Evolutionary conservation across 2,113 vertebrate species (phyloP).

Genomic region (Penelope pileata): DNA sequence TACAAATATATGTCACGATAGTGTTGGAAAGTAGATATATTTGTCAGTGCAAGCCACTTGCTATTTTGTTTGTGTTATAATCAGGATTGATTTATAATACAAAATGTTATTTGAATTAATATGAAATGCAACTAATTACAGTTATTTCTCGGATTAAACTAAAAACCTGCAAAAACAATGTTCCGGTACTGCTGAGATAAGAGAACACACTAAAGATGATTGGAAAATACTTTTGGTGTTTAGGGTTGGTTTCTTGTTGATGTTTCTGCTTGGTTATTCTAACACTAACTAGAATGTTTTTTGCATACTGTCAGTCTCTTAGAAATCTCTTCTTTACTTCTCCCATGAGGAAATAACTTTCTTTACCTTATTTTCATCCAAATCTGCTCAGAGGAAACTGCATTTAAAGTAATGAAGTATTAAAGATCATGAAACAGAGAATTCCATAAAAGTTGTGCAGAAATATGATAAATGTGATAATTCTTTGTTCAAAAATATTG

Average conservation of each 20-base stretch:
- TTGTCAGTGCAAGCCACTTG: background rate
- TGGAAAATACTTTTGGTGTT: background rate
- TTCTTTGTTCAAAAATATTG: background rate
- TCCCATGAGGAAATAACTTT: background rate
- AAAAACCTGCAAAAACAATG: background rate
- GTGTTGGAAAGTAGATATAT: background rate
- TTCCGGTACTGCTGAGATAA: background rate
- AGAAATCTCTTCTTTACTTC: background rate
- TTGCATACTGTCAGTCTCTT: background rate
- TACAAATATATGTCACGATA: background rate
- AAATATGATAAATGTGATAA: background rate
- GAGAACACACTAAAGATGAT: background rate
- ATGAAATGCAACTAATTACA: background rate
- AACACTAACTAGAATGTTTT: background rate
- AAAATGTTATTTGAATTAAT: background rate
- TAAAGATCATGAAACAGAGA: background rate
- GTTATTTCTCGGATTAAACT: background rate
- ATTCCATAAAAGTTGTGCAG: background rate
- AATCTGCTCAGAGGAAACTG: background rate
- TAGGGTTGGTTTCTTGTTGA: background rate
- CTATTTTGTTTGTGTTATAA: background rate
- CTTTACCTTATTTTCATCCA: background rate
- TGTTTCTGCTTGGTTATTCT: background rate
- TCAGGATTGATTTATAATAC: background rate
- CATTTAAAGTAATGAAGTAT: background rate